Evolutionary conservation across 2,113 vertebrate species (phyloP), one percentile per base, ranked within the genome.

Genomic region (Thryonomys swinderianus): DNA sequence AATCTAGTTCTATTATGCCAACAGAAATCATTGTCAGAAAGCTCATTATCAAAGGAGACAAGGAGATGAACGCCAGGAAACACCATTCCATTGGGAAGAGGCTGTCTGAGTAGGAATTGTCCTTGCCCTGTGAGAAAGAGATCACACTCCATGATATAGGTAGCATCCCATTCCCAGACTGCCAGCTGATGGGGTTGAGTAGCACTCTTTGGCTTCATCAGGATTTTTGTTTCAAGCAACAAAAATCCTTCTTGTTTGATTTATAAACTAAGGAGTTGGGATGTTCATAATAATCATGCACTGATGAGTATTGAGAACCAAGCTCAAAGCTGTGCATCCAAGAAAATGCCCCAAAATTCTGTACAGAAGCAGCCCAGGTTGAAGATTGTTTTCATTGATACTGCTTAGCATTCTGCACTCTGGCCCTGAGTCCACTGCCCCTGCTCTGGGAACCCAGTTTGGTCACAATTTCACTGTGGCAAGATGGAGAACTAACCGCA

Each of bases 161-260:
- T 61, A 69, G 64, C 61, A 78, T 78, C 61, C 69, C 34, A 45
- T 78, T 55, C 23, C 55, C 48, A 23, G 27, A 62, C 13, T 83
- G 30, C 53, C 84, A 92, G 71, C 48, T 90, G 55, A 95, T 21
- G 23, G 21, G 51, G 42, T 55, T 45, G 40, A 79, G 17, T 34
- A 81, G 55, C n/a, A 86, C 2, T 25, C 48, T 74, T 90, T 85
- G 90, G 21, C 32, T 94, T 93, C 73, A 34, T 85, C 8, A 3
- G 42, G 20, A 48, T 86, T 83, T 84, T 93, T 74, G 64, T 92
- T 85, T 93, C 64, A 93, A 92, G 53, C 45, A 95, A 90, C 5
- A 85, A 61, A 91, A 82, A 66, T 88, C 8, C 89, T n/a, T 91
- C 57, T 76, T 89, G 32, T 86, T 42, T 94, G 20, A 82, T 79